These are phyloP conservation scores for Globia sparganii DNA, from an alignment of 2,888 invertebrate genomes.

Conservation along the genomic window DNA sequence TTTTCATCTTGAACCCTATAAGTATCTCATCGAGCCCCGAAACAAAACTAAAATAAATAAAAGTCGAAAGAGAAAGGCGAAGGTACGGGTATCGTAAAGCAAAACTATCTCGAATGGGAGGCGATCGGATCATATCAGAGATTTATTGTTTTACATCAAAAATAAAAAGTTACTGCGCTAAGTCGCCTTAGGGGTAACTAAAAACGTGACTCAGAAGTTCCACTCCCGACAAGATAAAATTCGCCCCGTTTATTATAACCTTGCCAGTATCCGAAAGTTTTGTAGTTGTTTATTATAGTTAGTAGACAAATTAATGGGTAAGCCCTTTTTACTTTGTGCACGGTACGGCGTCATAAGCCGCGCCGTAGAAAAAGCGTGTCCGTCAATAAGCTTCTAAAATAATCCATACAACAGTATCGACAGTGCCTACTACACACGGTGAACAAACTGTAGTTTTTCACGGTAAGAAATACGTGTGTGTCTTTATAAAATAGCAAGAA, in stretches of 20 bases:
- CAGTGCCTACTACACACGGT: neutral
- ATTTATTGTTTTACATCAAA: constrained; percentile 78
- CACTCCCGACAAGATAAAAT: neutral
- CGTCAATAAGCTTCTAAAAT: no score
- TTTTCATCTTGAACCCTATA: constrained; percentile 30
- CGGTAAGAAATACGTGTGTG: no score
- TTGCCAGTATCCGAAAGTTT: accelerated
- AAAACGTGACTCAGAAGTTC: constrained; percentile 30
- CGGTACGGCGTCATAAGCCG: no score
- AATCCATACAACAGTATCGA: no score
- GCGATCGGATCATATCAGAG: constrained; percentile 73
- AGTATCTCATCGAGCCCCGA: constrained; percentile 8
- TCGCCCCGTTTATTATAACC: neutral
- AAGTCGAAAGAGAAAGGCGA: constrained; percentile 40
- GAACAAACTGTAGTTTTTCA: no score
- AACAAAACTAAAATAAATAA: constrained; percentile 47
- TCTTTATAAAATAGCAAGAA: neutral
- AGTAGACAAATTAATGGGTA: neutral
- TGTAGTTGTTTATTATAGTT: neutral
- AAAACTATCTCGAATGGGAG: constrained; percentile 66
- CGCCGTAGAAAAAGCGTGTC: neutral
- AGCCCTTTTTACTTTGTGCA: neutral
- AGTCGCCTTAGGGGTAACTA: constrained; percentile 68
- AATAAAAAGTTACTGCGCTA: constrained; percentile 78
- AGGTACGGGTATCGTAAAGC: constrained; percentile 62